phyloP scores from a whole-genome alignment of 2,888 invertebrate species.

The Mythimna albipuncta region DNA sequence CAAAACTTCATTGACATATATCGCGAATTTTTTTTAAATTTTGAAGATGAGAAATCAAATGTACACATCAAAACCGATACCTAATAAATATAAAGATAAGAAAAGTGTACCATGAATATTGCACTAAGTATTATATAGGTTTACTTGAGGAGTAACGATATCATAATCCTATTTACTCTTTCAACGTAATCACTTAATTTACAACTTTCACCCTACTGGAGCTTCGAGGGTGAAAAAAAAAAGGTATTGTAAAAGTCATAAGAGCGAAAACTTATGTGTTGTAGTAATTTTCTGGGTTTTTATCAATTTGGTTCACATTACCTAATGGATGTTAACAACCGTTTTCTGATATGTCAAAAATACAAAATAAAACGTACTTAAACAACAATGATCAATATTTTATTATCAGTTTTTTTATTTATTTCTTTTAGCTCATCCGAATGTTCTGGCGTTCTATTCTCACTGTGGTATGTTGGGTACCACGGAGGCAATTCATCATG shows the following conservation, averaged over 20 bases:
- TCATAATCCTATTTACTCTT: no score
- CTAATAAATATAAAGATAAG: neutral
- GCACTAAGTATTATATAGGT: no score
- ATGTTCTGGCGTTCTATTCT: slow-evolving; percentile 87
- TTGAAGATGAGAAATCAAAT: neutral
- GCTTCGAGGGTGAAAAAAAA: no score
- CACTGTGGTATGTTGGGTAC: slow-evolving; percentile 91
- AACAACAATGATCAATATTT: no score
- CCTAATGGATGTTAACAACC: neutral
- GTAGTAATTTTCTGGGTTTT: no score
- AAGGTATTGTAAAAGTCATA: no score
- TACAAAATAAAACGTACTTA: no score
- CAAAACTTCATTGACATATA: no score
- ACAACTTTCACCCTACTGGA: no score
- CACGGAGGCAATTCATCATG: slow-evolving; percentile 90
- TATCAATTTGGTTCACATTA: neutral
- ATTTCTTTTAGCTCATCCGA: slow-evolving; percentile 74
- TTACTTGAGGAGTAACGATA: neutral
- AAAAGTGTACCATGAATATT: neutral
- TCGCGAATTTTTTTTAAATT: neutral
- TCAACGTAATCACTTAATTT: no score
- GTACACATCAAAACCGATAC: neutral
- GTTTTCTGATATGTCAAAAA: neutral
- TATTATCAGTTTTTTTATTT: neutral
- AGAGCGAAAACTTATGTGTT: no score